Evolutionary conservation across 1,140 invertebrate species (phyloP).

Genomic region (Drosophila hydei): DNA sequence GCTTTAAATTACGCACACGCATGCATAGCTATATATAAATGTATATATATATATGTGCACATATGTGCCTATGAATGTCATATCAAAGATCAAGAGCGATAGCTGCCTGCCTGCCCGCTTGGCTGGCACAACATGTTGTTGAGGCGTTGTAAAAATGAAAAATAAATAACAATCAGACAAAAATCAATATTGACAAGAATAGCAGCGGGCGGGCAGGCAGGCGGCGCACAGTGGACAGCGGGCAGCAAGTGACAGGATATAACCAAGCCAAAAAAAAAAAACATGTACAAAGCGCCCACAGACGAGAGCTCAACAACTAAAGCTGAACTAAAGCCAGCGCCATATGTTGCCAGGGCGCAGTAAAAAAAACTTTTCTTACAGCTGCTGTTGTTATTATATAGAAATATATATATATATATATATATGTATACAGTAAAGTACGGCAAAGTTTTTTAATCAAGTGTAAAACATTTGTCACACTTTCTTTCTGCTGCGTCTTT

Average conservation of each 20-base stretch:
- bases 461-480: constrained; percentile 50
- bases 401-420: neutral
- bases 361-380: constrained; percentile 21
- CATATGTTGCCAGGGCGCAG: constrained; percentile 24
- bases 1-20: constrained; percentile 56
- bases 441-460: constrained; percentile 72
- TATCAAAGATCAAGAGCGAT: constrained; percentile 48
- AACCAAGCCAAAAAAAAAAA: constrained; percentile 24
- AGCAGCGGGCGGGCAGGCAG: constrained; percentile 11
- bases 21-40: neutral
- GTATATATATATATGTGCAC: neutral
- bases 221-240: neutral
- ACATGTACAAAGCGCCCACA: constrained; percentile 2
- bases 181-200: constrained; percentile 74
- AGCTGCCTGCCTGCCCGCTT: too few species aligned
- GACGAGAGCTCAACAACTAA: constrained; percentile 2
- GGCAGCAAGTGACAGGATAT: neutral
- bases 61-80: neutral
- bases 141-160: constrained; percentile 59
- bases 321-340: constrained; percentile 22
- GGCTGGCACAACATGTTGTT: constrained; percentile 18
- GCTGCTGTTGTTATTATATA: constrained; percentile 4
- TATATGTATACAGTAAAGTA: constrained; percentile 21
- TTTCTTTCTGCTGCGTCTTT: neutral
- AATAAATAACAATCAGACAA: constrained; percentile 78